These are phyloP conservation scores for Rhyacichthys aspro DNA, from an alignment of 2,797 vertebrate species.

Conservation along the genomic window DNA sequence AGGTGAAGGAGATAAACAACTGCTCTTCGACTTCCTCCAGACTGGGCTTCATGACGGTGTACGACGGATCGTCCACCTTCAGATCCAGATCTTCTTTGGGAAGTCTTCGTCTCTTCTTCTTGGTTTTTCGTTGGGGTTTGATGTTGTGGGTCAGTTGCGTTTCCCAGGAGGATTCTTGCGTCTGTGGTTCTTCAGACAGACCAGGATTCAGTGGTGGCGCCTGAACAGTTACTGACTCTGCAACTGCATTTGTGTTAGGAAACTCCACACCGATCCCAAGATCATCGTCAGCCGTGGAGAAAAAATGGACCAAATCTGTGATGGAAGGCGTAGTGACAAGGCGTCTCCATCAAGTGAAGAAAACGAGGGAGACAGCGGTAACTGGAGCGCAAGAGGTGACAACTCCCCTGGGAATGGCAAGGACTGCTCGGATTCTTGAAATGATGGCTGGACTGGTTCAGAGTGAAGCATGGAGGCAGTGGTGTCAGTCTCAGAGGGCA, in stretches of 20 bases:
- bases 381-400: constrained; percentile 67
- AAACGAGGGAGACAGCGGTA: constrained; percentile 72
- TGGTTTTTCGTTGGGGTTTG: constrained; percentile 78
- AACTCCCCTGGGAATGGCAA: constrained; percentile 67
- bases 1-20: constrained; percentile 95
- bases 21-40: constrained; percentile 97
- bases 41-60: constrained; percentile 87
- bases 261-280: constrained; percentile 67
- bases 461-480: constrained; percentile 14
- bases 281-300: constrained; percentile 54
- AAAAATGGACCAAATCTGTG: constrained; percentile 71
- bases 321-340: constrained; percentile 78
- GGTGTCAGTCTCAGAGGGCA: constrained; percentile 23
- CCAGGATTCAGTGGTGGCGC: constrained; percentile 16
- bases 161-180: constrained; percentile 4
- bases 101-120: constrained; percentile 73
- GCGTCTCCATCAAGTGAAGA: constrained; percentile 65
- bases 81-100: constrained; percentile 51
- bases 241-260: constrained; percentile 42
- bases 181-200: constrained; percentile 15
- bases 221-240: background rate
- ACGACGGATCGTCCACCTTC: constrained; percentile 44
- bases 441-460: constrained; percentile 40
- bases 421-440: constrained; percentile 59
- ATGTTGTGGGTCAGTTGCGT: constrained; percentile 34